These are phyloP conservation scores for Perca flavescens DNA, from an alignment of 2,113 vertebrate species.

Conservation along the genomic window DNA sequence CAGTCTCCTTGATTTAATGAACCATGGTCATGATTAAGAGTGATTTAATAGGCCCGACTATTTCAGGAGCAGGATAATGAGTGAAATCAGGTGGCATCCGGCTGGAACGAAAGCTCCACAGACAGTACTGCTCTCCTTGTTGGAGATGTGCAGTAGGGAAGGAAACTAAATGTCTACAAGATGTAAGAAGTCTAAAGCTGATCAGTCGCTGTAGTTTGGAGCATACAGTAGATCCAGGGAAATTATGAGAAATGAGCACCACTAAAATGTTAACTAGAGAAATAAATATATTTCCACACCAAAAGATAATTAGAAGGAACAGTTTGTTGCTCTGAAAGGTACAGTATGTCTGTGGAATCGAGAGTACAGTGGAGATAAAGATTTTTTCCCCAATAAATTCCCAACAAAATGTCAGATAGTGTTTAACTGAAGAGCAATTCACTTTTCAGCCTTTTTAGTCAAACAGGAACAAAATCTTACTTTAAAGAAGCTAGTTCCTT, in stretches of 20 bases:
- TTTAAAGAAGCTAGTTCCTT: not conserved
- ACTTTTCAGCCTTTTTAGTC: not conserved
- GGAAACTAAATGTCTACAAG: not conserved
- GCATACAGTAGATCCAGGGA: not conserved
- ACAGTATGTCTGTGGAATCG: not conserved
- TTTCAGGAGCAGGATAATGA: constrained; percentile 79
- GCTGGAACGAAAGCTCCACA: constrained; percentile 65
- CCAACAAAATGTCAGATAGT: not conserved
- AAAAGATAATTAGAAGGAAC: not conserved
- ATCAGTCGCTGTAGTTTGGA: not conserved
- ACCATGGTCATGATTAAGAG: constrained; percentile 74
- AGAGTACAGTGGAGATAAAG: not conserved
- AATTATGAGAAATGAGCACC: not conserved
- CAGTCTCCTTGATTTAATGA: constrained; percentile 71
- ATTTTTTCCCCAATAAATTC: not conserved
- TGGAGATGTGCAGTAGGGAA: constrained; percentile 8
- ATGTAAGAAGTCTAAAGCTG: not conserved
- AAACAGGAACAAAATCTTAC: not conserved
- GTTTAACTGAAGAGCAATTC: not conserved
- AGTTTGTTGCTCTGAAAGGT: not conserved
- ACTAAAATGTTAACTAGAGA: not conserved
- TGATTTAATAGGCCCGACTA: constrained; percentile 74
- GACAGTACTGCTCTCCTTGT: constrained; percentile 34
- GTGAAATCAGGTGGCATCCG: constrained; percentile 71
- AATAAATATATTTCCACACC: not conserved